A percentile compares a stretch with the other conserved stretches of the same genome.
These are phyloP conservation scores for Heliconius ethilla DNA, from an alignment of 2,888 invertebrate genomes.

Conservation along the genomic window DNA sequence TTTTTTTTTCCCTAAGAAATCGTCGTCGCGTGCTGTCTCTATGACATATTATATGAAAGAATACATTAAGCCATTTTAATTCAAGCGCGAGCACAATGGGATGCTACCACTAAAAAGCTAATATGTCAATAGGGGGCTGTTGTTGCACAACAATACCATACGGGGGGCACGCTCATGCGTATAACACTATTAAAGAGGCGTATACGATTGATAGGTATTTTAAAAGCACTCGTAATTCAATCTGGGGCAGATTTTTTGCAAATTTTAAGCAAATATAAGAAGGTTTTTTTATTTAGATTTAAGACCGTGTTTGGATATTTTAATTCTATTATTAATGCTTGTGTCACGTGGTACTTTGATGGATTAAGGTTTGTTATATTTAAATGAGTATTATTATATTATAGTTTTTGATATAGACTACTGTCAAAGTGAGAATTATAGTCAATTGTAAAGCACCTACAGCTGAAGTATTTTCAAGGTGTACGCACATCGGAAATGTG, in stretches of 20 bases:
- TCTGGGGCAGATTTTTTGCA: slow-evolving; percentile 40
- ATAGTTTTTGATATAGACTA: background rate
- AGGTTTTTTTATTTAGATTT: slow-evolving; percentile 13
- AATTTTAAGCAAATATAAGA: slow-evolving; percentile 35
- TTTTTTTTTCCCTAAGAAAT: background rate
- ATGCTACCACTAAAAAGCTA: slow-evolving; percentile 66
- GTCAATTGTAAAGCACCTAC: background rate
- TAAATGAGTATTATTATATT: background rate
- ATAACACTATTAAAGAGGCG: slow-evolving; percentile 59
- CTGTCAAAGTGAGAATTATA: no score
- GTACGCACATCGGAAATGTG: background rate
- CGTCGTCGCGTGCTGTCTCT: slow-evolving; percentile 39
- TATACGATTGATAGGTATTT: slow-evolving; percentile 70
- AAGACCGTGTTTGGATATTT: slow-evolving; percentile 23
- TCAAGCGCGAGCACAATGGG: slow-evolving; percentile 54
- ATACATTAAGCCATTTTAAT: slow-evolving; percentile 33
- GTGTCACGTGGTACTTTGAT: slow-evolving; percentile 10
- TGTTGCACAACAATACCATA: slow-evolving; percentile 72
- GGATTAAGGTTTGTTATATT: slow-evolving; percentile 23
- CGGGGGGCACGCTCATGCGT: slow-evolving; percentile 66
- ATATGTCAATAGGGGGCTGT: slow-evolving; percentile 70
- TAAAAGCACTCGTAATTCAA: slow-evolving; percentile 40
- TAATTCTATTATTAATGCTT: slow-evolving; percentile 24
- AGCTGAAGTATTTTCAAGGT: slow-evolving; percentile 21
- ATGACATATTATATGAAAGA: slow-evolving; percentile 27